A percentile compares a stretch with the other conserved stretches of the same genome.
phyloP scores from a whole-genome alignment of 1,140 invertebrate species.

The Charaxes varanes region DNA sequence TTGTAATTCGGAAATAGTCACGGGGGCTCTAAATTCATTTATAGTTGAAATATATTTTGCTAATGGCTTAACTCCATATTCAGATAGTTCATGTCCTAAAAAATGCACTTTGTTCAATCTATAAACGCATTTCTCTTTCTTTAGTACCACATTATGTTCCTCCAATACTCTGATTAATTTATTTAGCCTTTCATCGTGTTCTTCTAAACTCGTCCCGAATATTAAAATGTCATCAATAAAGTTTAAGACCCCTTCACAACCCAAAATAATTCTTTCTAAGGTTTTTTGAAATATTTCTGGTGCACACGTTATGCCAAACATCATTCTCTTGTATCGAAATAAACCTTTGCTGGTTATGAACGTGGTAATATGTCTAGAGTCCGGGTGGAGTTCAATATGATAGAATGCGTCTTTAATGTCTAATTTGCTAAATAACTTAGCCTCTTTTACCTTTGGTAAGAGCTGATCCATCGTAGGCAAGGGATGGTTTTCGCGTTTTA shows the following conservation, averaged over 20 bases:
- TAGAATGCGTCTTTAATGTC: constrained; percentile 34
- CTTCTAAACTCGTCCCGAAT: neutral
- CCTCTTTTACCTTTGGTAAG: constrained; percentile 21
- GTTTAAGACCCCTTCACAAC: constrained; percentile 8
- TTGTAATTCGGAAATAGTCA: constrained; percentile 14
- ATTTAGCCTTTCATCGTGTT: neutral
- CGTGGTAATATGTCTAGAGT: constrained; percentile 23
- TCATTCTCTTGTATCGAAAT: constrained; percentile 22
- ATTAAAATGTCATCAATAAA: constrained; percentile 12
- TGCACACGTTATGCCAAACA: constrained; percentile 25
- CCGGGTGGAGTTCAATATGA: constrained; percentile 18
- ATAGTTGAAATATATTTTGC: constrained; percentile 15
- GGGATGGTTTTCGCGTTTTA: constrained; percentile 30
- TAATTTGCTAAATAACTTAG: constrained; percentile 28
- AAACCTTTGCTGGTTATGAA: constrained; percentile 29
- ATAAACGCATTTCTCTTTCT: constrained; percentile 4
- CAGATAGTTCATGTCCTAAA: constrained; percentile 13
- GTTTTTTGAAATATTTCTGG: constrained; percentile 27
- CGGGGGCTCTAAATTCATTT: constrained; percentile 4
- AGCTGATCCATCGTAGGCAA: constrained; percentile 30
- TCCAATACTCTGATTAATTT: neutral
- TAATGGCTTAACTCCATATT: constrained; percentile 7
- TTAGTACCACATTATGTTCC: constrained; percentile 8
- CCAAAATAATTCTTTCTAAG: constrained; percentile 21
- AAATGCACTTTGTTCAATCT: constrained; percentile 4